A percentile compares a stretch with the other conserved stretches of the same genome.
phyloP scores from a whole-genome alignment of 2,797 vertebrate species.

The Carcharodon carcharias region DNA sequence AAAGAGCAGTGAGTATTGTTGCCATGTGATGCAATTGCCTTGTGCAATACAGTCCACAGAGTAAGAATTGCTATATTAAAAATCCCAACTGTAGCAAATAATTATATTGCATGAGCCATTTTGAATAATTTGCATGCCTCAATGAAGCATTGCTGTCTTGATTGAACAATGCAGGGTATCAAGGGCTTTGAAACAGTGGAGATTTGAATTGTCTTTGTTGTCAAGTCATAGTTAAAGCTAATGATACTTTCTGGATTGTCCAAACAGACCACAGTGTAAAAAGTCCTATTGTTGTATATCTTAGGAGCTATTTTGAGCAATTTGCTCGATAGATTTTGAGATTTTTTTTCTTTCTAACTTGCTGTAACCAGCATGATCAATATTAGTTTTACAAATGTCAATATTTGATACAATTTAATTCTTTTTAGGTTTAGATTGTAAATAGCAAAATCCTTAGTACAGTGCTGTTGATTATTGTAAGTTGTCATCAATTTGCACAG shows the following conservation, averaged over 20 bases:
- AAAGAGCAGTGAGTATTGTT: slow-evolving; percentile 87
- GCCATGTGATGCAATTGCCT: not conserved
- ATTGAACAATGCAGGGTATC: not conserved
- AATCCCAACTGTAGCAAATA: not conserved
- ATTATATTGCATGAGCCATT: not conserved
- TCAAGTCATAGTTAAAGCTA: not conserved
- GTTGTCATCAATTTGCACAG: not conserved
- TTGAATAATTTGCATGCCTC: not conserved
- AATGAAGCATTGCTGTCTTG: not conserved
- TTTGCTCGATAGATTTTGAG: not conserved
- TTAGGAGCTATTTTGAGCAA: not conserved
- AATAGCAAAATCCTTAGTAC: not conserved
- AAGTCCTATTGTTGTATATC: not conserved
- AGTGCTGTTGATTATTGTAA: not conserved
- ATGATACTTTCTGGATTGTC: not conserved
- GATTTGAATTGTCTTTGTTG: not conserved
- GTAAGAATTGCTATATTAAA: not conserved
- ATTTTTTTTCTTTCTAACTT: not conserved
- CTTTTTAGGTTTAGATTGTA: not conserved
- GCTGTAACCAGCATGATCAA: not conserved
- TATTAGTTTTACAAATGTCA: not conserved
- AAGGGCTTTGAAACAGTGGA: not conserved
- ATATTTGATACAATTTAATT: not conserved
- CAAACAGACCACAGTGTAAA: not conserved
- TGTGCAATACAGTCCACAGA: not conserved